Conservation (phyloP, 2,888 invertebrate species). For the Diogma glabrata region DNA sequence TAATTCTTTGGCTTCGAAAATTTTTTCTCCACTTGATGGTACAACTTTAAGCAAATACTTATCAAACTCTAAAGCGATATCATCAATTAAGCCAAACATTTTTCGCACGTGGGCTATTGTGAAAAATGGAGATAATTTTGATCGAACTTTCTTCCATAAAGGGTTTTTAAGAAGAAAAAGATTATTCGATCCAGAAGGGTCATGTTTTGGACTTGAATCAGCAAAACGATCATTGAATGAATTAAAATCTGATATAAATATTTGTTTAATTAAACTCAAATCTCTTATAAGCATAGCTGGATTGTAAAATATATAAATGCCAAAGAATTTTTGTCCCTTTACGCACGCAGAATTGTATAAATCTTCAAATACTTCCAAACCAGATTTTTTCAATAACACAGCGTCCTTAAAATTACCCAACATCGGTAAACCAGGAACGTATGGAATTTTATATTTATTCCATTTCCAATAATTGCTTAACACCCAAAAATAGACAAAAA, state of each 20-base stretch:
- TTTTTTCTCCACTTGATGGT: neutral
- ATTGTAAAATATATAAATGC: neutral
- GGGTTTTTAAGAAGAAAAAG: neutral
- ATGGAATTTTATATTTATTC: no score
- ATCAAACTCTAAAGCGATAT: conserved; percentile 12
- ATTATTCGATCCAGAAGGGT: neutral
- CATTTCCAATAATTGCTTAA: no score
- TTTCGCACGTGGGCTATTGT: conserved; percentile 18
- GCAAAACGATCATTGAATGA: neutral
- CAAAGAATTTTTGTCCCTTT: neutral
- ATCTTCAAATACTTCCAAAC: conserved; percentile 29
- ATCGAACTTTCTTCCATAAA: neutral
- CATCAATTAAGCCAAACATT: conserved; percentile 14
- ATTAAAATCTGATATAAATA: neutral
- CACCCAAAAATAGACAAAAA: no score
- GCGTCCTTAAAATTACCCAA: conserved; percentile 35
- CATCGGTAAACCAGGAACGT: conserved; percentile 32
- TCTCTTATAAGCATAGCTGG: conserved; percentile 21
- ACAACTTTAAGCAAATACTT: neutral
- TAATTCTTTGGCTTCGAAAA: conserved; percentile 8
- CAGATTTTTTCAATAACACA: conserved; percentile 25
- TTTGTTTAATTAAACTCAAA: neutral
- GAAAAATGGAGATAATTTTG: conserved; percentile 26
- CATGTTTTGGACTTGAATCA: neutral
- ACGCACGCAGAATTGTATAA: conserved; percentile 26